Base-by-base conservation (phyloP, 64 coral and sea anemone species). In the Stichodactyla helianthus region DNA sequence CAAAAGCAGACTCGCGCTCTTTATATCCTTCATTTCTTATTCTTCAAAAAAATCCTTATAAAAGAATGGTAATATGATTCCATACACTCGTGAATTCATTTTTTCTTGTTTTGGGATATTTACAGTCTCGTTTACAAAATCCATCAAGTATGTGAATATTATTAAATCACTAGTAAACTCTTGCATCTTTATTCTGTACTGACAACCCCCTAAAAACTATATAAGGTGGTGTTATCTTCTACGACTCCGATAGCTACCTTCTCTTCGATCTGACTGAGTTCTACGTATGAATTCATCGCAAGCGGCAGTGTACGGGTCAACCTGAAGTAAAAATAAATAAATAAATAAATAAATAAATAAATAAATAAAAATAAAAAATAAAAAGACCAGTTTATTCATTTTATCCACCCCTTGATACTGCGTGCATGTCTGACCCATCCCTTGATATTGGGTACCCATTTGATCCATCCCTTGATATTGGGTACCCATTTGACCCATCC, bases 261-360 rank as follows among this genome's bases (percentile, higher is more conserved):
- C 51, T 64, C 77, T 57, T 4, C 89, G 89, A 50, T 91, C 89
- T 57, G 89, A 86, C 51, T 87, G 89, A 31, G 89, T 86, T 82
- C 85, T 59, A n/a, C 89, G 63, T 4, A 91, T 76, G 5, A 91
- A 91, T 54, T 91, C 89, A 44, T 91, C 89, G 70, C 89, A 91
- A 81, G 89, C 89, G 25, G 89, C 89, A 11, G 83, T 84, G 44
- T 91, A 86, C 25, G 55, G 74, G 86, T 91, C 89, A 5, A 91
- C 84, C 89, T 91, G 50, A 11, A 10, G 56, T 79, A 0, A 86
- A 70, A 11, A 8, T n/a, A n/a, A n/a, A n/a, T n/a, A n/a, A n/a
- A n/a, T n/a, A n/a, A n/a, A n/a, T n/a, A n/a, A n/a, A n/a, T n/a
- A n/a, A n/a, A n/a, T n/a, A n/a, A n/a, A 77, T 2, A 84, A n/a